These are phyloP conservation scores for Halcyon senegalensis DNA, from an alignment of 2,113 vertebrate species.

Conservation along the genomic window DNA sequence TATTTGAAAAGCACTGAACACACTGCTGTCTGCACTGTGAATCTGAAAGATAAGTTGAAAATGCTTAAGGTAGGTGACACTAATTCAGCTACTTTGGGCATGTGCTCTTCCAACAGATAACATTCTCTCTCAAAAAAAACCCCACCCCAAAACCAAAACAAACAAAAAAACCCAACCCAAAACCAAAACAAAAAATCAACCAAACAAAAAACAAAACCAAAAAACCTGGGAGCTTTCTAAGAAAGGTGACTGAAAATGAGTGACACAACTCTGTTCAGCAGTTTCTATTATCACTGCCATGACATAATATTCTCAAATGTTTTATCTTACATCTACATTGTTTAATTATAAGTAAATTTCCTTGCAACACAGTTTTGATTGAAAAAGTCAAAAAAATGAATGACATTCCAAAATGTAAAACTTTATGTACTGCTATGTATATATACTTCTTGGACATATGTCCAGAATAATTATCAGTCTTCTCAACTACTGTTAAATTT, in stretches of 20 bases:
- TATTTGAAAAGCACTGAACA: neutral
- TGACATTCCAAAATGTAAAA: neutral
- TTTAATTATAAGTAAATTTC: neutral
- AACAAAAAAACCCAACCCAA: too few species aligned
- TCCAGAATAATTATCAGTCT: neutral
- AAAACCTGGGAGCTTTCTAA: neutral
- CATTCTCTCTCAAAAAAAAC: neutral
- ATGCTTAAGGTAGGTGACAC: neutral
- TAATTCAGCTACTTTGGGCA: neutral
- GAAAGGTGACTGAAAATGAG: neutral
- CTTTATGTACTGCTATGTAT: neutral
- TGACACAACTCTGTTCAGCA: neutral
- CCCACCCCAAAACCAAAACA: too few species aligned
- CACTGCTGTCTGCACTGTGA: neutral
- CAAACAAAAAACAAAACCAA: neutral
- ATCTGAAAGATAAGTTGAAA: slow-evolving; percentile 11
- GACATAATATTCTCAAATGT: neutral
- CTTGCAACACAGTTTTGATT: neutral
- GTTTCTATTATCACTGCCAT: neutral
- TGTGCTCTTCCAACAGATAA: neutral
- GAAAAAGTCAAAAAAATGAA: neutral
- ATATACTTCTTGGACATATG: neutral
- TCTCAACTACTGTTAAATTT: neutral
- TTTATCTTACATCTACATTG: neutral
- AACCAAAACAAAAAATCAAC: too few species aligned